These are phyloP conservation scores for Synodontis membranacea DNA, from an alignment of 2,113 vertebrate species.

Conservation along the genomic window DNA sequence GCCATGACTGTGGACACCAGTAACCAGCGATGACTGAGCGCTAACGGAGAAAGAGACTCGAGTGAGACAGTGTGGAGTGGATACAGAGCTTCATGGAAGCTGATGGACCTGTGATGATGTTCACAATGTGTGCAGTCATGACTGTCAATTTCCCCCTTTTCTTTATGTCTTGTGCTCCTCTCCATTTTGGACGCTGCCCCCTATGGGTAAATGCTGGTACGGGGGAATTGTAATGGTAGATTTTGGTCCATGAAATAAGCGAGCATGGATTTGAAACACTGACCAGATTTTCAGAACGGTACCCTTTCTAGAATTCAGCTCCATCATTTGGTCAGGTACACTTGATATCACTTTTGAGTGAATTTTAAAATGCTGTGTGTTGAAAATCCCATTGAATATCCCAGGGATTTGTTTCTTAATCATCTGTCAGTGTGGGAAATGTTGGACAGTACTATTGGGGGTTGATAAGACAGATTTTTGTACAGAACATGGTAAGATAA, in stretches of 20 bases:
- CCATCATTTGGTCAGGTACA: slow-evolving; percentile 58
- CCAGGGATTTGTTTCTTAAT: background rate
- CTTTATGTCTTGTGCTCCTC: slow-evolving; percentile 33
- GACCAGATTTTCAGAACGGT: slow-evolving; percentile 74
- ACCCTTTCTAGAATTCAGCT: slow-evolving; percentile 67
- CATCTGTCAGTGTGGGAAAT: background rate
- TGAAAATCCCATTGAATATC: slow-evolving; percentile 24
- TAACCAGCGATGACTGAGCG: slow-evolving; percentile 76
- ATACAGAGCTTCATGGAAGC: slow-evolving; percentile 12
- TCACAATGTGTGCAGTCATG: slow-evolving; percentile 49
- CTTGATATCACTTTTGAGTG: slow-evolving; percentile 5
- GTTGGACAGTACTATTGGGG: slow-evolving; percentile 10
- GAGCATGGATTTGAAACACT: slow-evolving; percentile 30
- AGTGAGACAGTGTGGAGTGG: background rate
- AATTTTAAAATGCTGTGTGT: slow-evolving; percentile 23
- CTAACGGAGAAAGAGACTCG: slow-evolving; percentile 6
- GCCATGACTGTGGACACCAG: slow-evolving; percentile 75
- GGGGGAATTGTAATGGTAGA: slow-evolving; percentile 33
- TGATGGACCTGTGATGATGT: slow-evolving; percentile 34
- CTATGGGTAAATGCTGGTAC: slow-evolving; percentile 48
- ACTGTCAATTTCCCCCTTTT: slow-evolving; percentile 4
- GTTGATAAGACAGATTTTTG: slow-evolving; percentile 24
- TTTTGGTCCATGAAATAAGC: slow-evolving; percentile 26
- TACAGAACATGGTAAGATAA: slow-evolving; percentile 16
- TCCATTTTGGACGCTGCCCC: slow-evolving; percentile 32